phyloP scores from a whole-genome alignment of 2,888 invertebrate genomes.

The Athalia circularis region DNA sequence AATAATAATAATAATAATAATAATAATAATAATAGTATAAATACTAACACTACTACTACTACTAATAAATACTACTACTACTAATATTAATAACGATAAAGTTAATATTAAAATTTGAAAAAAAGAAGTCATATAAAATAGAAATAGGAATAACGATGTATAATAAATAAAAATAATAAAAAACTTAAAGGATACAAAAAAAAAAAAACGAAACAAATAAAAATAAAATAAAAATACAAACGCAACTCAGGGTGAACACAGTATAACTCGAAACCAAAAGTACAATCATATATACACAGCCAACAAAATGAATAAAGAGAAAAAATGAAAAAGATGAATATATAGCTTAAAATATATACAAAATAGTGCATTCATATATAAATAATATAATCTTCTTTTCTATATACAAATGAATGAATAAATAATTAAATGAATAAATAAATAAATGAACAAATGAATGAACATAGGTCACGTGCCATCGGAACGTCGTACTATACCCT shows the following conservation, averaged over 20 bases:
- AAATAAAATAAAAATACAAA: conserved; percentile 52
- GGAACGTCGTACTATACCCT: no score
- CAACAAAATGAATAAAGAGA: conserved; percentile 66
- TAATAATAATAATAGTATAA: not conserved
- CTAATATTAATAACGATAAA: not conserved
- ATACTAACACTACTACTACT: conserved; percentile 1
- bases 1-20: no score
- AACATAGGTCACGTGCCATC: no score
- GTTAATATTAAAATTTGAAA: not conserved
- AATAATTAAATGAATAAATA: conserved; percentile 9
- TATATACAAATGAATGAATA: not conserved
- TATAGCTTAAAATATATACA: not conserved
- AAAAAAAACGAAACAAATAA: conserved; percentile 7
- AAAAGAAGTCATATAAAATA: not conserved
- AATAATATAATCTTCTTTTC: not conserved
- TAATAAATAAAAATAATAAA: not conserved
- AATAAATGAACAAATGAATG: no score
- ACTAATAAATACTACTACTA: not conserved
- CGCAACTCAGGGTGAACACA: conserved; percentile 72
- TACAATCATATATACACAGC: conserved; percentile 74
- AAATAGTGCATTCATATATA: not conserved
- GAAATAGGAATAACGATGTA: not conserved
- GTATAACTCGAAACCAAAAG: conserved; percentile 72
- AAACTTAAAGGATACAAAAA: not conserved
- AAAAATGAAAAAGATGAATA: conserved; percentile 47